phyloP scores from a whole-genome alignment of 2,113 vertebrate species.

The Heterotis niloticus region DNA sequence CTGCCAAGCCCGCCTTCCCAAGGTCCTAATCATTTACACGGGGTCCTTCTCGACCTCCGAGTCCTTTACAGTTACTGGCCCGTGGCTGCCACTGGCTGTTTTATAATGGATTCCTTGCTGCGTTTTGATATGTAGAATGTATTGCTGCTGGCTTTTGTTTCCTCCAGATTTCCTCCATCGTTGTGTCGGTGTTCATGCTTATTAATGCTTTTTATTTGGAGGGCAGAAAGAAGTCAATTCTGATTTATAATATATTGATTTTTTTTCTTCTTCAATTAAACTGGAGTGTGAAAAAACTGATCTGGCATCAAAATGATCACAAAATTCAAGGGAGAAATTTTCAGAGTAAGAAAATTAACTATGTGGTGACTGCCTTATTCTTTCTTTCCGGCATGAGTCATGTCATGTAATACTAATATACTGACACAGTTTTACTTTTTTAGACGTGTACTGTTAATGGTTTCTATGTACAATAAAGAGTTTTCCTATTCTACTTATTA shows the following conservation, averaged over 20 bases:
- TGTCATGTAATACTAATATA: too few species aligned
- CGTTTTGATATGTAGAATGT: not conserved
- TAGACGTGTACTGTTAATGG: too few species aligned
- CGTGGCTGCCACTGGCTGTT: not conserved
- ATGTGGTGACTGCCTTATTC: not conserved
- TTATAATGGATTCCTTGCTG: not conserved
- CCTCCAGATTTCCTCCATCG: not conserved
- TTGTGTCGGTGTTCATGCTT: too few species aligned
- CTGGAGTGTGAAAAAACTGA: too few species aligned
- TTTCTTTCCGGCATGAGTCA: not conserved
- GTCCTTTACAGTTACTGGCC: not conserved
- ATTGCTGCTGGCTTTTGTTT: not conserved
- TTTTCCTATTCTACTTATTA: too few species aligned
- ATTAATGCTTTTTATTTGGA: not conserved
- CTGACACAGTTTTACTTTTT: too few species aligned
- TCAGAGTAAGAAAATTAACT: not conserved
- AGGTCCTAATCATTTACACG: not conserved
- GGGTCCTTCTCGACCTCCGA: not conserved
- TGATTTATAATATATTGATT: not conserved
- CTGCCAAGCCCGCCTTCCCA: conserved; percentile 19
- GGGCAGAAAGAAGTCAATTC: not conserved
- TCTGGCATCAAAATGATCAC: too few species aligned
- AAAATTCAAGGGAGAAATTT: too few species aligned
- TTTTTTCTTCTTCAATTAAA: not conserved
- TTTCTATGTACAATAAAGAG: too few species aligned